These are phyloP conservation scores for Hemiscyllium ocellatum DNA, from an alignment of 2,113 vertebrate species.

Conservation along the genomic window DNA sequence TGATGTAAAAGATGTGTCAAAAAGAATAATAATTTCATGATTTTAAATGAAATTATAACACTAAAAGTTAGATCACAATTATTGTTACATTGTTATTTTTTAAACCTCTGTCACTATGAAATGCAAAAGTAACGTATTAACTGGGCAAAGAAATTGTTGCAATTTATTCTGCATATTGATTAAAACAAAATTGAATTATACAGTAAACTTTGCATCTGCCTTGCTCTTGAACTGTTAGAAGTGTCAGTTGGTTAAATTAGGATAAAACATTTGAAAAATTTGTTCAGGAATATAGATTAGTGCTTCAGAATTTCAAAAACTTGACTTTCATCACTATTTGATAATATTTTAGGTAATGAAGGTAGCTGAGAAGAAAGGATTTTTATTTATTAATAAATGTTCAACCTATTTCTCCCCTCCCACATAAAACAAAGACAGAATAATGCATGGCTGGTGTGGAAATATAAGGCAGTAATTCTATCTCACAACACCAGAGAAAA, in stretches of 20 bases:
- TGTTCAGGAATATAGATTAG: background rate
- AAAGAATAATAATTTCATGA: background rate
- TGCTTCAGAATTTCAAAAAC: background rate
- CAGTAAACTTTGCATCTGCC: background rate
- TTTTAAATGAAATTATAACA: background rate
- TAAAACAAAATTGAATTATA: conserved; percentile 17
- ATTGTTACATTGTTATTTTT: background rate
- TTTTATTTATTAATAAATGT: background rate
- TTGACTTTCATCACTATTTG: background rate
- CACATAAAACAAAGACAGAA: background rate
- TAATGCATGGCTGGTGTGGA: background rate
- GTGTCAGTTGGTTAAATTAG: background rate
- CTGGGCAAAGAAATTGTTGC: background rate
- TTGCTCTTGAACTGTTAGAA: background rate
- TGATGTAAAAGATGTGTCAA: background rate
- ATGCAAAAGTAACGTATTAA: background rate
- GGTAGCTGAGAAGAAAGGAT: background rate
- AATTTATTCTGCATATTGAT: conserved; percentile 6
- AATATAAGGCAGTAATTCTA: background rate
- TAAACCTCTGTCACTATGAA: background rate
- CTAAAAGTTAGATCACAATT: background rate
- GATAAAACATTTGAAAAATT: background rate
- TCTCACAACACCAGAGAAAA: conserved; percentile 8
- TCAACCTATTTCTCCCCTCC: background rate
- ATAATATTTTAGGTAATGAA: background rate